phyloP scores from a whole-genome alignment of 2,888 invertebrate species.

The Trachelus stipa region DNA sequence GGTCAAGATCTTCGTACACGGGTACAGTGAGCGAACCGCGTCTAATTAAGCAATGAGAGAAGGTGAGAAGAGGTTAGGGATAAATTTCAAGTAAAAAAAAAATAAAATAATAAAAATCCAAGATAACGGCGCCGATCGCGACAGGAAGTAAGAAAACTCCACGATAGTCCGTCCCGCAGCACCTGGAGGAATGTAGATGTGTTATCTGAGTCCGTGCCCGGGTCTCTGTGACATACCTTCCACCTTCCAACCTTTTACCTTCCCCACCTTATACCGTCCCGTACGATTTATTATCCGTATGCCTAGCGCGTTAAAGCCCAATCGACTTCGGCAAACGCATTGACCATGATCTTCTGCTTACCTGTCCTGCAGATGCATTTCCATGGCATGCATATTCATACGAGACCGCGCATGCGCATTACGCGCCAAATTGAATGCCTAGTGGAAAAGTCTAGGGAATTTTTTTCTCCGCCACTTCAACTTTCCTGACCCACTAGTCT shows the following conservation, averaged over 20 bases:
- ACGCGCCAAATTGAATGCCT: constrained; percentile 42
- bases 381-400: constrained; percentile 38
- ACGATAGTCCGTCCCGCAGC: neutral
- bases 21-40: no score
- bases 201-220: constrained; percentile 4
- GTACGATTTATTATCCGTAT: constrained; percentile 35
- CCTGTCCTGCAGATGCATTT: neutral
- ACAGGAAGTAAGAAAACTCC: constrained; percentile 2
- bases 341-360: constrained; percentile 9
- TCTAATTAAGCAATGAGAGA: no score
- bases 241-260: constrained; percentile 24
- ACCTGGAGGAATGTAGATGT: constrained; percentile 2
- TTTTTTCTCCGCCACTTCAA: no score
- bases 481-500: no score
- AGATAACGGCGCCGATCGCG: neutral
- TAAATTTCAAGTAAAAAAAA: no score
- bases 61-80: no score
- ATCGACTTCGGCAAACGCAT: constrained; percentile 10
- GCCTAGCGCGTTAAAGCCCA: constrained; percentile 26
- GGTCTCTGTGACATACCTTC: constrained; percentile 27
- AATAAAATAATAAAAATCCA: no score
- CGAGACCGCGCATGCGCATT: constrained; percentile 31
- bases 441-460: no score
- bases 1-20: no score
- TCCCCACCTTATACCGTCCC: constrained; percentile 15